Base-by-base conservation (phyloP, 2,888 invertebrate genomes). In the Polymixis flavicincta region DNA sequence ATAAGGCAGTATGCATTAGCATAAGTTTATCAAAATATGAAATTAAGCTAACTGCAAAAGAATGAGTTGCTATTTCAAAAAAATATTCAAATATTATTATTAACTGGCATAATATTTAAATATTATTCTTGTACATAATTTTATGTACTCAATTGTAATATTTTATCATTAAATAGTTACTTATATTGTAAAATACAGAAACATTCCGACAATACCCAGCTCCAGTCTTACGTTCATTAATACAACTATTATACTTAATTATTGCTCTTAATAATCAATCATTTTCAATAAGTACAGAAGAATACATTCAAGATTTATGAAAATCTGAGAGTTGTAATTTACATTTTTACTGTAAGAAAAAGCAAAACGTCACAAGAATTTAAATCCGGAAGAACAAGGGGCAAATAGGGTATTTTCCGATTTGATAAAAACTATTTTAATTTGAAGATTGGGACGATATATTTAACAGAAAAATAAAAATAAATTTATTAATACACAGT, bases 231-330 rank as follows among this genome's bases (percentile, higher is more conserved):
- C 85, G 42, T 74, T 80, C 76, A 65, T 74, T 78, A 85, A 79
- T 76, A 74, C 74, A 71, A 78, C 71, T 57, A 76, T 25, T 32
- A 28, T 61, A 65, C 37, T 70, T 57, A 66, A 73, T 76, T 75
- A 83, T 82, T 84, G 81, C 80, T 85, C 71, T 37, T 69, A 69
- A 57, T 32, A 25, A 82, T 89, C 88, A 89, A 89, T 89, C 88
- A 89, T 86, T 88, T 88, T 86, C 88, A 86, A 88, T 78, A 87
- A 87, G 71, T 48, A 70, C 11, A 32, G 25, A 60, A 65, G 7
- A 73, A 67, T 69, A 54, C 5, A 61, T 52, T 17, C 2, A 14
- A 22, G 0, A 25, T 32, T 64, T 28, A 9, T 19, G 0, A 42
- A 28, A 28, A 45, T 3, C 17, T 71, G 19, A 45, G 19, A 70